Percentiles rank a stretch among this genome's conserved stretches.
Conservation (phyloP, 2,888 invertebrate genomes). For the Calliopum simillimum region DNA sequence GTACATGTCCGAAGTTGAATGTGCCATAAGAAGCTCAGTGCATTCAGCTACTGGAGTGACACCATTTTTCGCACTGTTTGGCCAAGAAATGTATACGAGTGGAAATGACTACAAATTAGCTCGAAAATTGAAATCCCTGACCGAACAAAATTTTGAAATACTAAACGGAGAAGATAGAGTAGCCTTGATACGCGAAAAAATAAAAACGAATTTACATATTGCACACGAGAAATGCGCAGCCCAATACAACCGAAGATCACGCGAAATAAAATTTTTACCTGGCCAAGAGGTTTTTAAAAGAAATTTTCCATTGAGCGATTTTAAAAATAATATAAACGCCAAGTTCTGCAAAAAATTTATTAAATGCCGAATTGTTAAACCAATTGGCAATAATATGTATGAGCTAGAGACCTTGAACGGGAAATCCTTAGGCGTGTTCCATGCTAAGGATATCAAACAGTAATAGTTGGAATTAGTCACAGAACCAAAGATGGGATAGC, state of each 20-base stretch:
- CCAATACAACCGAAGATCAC: constrained; percentile 10
- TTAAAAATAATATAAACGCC: too few species aligned
- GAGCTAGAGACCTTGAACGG: too few species aligned
- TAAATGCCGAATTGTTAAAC: too few species aligned
- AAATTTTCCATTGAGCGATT: too few species aligned
- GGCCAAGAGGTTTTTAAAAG: too few species aligned
- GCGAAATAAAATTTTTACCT: background rate
- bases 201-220: constrained; percentile 7
- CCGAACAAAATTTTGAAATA: constrained; percentile 1
- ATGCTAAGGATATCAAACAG: too few species aligned
- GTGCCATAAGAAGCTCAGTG: constrained; percentile 21
- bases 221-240: background rate
- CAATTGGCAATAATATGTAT: too few species aligned
- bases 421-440: too few species aligned
- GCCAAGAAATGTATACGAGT: background rate
- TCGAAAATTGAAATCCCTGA: background rate
- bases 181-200: background rate
- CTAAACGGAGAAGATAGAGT: background rate
- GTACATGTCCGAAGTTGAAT: constrained; percentile 19
- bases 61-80: constrained; percentile 24
- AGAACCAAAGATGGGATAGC: too few species aligned
- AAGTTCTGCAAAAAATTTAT: too few species aligned
- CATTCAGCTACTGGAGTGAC: constrained; percentile 15
- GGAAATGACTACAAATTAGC: background rate
- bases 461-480: too few species aligned